A percentile compares a stretch with the other conserved stretches of the same genome.
phyloP scores from a whole-genome alignment of 1,140 invertebrate species.

The Sinella curviseta region DNA sequence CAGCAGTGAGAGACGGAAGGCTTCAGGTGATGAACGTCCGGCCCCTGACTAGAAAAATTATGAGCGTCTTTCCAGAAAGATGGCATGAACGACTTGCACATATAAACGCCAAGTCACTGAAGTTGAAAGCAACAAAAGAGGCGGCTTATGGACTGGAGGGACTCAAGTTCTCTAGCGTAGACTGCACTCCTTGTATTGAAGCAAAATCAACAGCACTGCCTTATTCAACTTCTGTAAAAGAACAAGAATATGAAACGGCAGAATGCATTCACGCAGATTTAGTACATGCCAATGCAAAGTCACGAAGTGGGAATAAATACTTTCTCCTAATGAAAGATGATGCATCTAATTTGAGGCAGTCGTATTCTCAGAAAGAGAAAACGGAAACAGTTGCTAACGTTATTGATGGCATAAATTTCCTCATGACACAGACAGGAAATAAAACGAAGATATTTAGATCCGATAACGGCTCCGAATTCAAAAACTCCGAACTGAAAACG shows the following conservation, averaged over 20 bases:
- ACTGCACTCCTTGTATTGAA: neutral
- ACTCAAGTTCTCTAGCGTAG: neutral
- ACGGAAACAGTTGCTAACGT: neutral
- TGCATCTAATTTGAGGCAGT: neutral
- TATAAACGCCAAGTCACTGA: neutral
- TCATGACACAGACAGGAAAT: slow-evolving; percentile 33
- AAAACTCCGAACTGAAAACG: neutral
- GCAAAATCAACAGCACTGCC: neutral
- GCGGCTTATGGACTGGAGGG: neutral
- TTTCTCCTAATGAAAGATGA: neutral
- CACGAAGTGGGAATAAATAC: neutral
- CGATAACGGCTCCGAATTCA: slow-evolving; percentile 32
- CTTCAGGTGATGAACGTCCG: neutral
- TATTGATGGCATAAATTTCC: slow-evolving; percentile 15
- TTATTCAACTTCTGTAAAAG: neutral
- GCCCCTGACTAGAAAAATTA: no score
- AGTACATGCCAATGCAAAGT: neutral
- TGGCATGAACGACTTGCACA: neutral
- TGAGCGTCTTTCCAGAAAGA: neutral
- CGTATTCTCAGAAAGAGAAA: slow-evolving; percentile 4
- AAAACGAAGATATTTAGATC: slow-evolving; percentile 17
- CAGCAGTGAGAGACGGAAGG: neutral
- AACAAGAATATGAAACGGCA: neutral
- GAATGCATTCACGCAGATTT: slow-evolving; percentile 1
- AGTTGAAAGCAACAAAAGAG: neutral